Percentiles rank a stretch among this genome's conserved stretches.
These are phyloP conservation scores for Colletes gigas DNA, from an alignment of 1,140 invertebrate genomes.

Conservation along the genomic window DNA sequence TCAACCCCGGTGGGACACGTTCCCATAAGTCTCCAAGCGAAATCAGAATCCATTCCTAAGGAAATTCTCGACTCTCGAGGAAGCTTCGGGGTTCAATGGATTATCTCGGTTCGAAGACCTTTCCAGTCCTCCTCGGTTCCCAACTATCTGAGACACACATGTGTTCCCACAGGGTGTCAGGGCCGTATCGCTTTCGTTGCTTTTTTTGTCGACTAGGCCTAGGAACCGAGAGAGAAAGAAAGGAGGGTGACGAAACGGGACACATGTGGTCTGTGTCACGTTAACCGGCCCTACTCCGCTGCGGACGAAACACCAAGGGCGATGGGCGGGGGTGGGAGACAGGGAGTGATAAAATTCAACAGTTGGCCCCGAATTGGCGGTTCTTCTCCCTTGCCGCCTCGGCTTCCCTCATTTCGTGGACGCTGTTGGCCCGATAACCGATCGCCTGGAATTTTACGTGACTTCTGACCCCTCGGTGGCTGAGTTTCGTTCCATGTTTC, in stretches of 20 bases:
- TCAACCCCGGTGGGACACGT: too few species aligned
- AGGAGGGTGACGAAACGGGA: constrained; percentile 46
- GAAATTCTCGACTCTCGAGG: background rate
- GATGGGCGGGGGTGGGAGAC: constrained; percentile 25
- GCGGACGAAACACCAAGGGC: constrained; percentile 24
- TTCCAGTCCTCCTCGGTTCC: constrained; percentile 43
- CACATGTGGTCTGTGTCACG: constrained; percentile 65
- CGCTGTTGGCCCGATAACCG: constrained; percentile 54
- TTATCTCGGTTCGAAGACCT: constrained; percentile 59
- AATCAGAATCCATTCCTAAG: background rate
- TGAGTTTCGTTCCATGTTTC: background rate
- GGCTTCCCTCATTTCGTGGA: constrained; percentile 24
- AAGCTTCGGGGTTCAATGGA: constrained; percentile 23
- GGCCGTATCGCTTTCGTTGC: constrained; percentile 62
- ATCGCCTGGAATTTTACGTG: constrained; percentile 54
- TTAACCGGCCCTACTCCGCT: constrained; percentile 51
- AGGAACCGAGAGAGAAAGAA: constrained; percentile 13
- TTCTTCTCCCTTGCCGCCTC: constrained; percentile 53
- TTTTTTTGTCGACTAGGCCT: constrained; percentile 55
- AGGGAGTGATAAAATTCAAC: constrained; percentile 76
- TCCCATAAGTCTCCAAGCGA: background rate
- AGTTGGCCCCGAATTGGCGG: constrained; percentile 72
- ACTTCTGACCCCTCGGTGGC: constrained; percentile 19
- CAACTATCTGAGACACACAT: constrained; percentile 65
- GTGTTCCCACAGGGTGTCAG: constrained; percentile 69